phyloP scores from a whole-genome alignment of 2,797 vertebrate species.

The Chrysolophus pictus region DNA sequence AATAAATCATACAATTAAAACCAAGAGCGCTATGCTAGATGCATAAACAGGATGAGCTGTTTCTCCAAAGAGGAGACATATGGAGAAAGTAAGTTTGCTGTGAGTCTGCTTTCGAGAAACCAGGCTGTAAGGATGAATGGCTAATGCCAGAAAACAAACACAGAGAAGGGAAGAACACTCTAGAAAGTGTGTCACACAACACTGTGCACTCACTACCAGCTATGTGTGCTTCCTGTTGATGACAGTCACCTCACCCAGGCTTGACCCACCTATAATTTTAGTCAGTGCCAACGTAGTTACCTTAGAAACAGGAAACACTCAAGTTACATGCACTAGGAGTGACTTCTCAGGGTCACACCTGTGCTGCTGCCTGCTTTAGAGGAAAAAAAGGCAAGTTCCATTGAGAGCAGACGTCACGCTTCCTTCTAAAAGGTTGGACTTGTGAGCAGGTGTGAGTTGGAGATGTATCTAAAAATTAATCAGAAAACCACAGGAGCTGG shows the following conservation, averaged over 20 bases:
- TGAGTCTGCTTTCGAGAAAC: background rate
- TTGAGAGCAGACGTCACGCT: background rate
- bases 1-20: background rate
- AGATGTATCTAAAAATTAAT: too few relatives aligned
- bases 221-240: constrained; percentile 9
- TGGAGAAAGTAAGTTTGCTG: background rate
- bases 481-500: too few relatives aligned
- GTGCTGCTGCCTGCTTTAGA: background rate
- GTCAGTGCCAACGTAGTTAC: background rate
- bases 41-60: background rate
- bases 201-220: background rate
- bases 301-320: constrained; percentile 29
- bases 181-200: background rate
- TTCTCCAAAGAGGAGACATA: background rate
- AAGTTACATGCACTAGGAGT: background rate
- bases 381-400: background rate
- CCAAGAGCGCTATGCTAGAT: background rate
- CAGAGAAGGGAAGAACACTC: background rate
- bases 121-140: background rate
- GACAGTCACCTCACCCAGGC: background rate
- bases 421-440: background rate
- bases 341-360: background rate
- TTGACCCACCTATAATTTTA: background rate
- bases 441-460: too few relatives aligned
- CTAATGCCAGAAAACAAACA: background rate